Evolutionary conservation across 2,888 invertebrate species (phyloP), one percentile per base, ranked within the genome.

Genomic region (Drosophila testacea): DNA sequence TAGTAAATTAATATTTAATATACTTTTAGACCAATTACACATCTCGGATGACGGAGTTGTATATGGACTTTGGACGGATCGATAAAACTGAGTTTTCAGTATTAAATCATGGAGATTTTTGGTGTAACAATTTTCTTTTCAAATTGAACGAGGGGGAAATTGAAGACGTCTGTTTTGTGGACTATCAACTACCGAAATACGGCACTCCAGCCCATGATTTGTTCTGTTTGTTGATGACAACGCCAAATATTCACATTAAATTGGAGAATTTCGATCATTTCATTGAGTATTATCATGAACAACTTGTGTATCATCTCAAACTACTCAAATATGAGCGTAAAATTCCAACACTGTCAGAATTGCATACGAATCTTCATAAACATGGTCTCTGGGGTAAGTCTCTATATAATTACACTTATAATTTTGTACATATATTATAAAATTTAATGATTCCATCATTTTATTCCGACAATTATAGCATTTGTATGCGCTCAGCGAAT

Each of bases 101-200:
- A 1, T 57, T 91, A 0, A 88, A 85, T 73, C 91, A 91, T 47
- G 91, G 91, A 0, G 92, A 92, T 70, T 90, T 90, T 56, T 92
- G 92, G 92, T 85, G 88, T 36, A 92, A 92, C 36, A 92, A 92
- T 59, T 86, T 92, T 16, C 92, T 92, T 77, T 91, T 91, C 34
- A 79, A 89, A 38, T 79, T 91, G 16, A 48, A 75, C 7, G 38
- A 69, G 0, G 82, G 81, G 0, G 69, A 81, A 7, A 85, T 92
- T 6, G 75, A 79, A 11, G 88, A 92, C 46, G 84, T 91, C 4
- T 89, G 88, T 28, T 88, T 92, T 44, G 79, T 92, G 9, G 92
- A 92, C 56, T 91, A 85, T 59, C 92, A 92, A 59, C 61, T 91
- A 9, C 84, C 86, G 0, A 89, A 85, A 62, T 92, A 83, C 66